Evolutionary conservation across 2,888 invertebrate species (phyloP).

Genomic region (Chymomyza amoena): DNA sequence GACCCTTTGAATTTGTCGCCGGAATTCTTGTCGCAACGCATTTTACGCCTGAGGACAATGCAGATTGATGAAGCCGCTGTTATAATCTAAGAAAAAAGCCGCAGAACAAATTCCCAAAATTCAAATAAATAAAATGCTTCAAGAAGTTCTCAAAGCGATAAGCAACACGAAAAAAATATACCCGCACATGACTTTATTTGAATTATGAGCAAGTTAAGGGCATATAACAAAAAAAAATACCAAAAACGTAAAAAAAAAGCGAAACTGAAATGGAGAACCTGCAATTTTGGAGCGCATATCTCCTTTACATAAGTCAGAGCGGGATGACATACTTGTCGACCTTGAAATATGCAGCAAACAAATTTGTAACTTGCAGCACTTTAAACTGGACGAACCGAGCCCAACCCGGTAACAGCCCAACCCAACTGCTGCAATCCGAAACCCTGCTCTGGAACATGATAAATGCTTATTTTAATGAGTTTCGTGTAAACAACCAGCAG

Average conservation of each 20-base stretch:
- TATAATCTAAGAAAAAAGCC: slow-evolving; percentile 23
- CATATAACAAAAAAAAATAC: slow-evolving; percentile 12
- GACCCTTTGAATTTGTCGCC: slow-evolving; percentile 58
- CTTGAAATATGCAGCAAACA: slow-evolving; percentile 67
- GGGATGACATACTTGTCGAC: slow-evolving; percentile 47
- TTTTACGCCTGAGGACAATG: slow-evolving; percentile 72
- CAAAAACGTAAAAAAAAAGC: slow-evolving; percentile 55
- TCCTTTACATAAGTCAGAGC: not conserved
- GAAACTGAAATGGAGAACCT: slow-evolving; percentile 69
- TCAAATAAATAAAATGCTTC: slow-evolving; percentile 44
- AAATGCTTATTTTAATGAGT: slow-evolving; percentile 76
- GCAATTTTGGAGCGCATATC: slow-evolving; percentile 32
- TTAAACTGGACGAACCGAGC: slow-evolving; percentile 55
- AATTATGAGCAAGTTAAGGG: slow-evolving; percentile 52
- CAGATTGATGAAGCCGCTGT: slow-evolving; percentile 69
- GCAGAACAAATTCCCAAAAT: slow-evolving; percentile 20
- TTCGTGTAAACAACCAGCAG: slow-evolving; percentile 62
- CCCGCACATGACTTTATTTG: slow-evolving; percentile 48
- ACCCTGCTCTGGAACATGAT: slow-evolving; percentile 58
- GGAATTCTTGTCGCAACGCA: slow-evolving; percentile 54
- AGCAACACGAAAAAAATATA: slow-evolving; percentile 37
- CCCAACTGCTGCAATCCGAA: slow-evolving; percentile 32
- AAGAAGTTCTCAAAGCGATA: slow-evolving; percentile 43
- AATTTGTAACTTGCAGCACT: slow-evolving; percentile 49
- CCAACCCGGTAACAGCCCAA: slow-evolving; percentile 23